Conservation (phyloP, 2,797 vertebrate genomes). For the Smutsia gigantea region DNA sequence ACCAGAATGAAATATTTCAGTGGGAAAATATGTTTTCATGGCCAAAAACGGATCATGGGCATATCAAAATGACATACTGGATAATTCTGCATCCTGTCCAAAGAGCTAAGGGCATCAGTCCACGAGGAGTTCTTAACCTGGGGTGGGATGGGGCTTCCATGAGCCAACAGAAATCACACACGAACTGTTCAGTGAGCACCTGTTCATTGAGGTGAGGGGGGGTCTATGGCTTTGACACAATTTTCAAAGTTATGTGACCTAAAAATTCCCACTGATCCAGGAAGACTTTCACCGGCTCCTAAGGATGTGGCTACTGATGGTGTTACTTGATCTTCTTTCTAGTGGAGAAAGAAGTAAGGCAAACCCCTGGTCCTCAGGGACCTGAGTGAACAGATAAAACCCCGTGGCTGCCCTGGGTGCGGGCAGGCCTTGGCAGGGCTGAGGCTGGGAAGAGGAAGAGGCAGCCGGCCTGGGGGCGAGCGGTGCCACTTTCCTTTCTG, state of each 20-base stretch:
- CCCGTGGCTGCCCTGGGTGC: not conserved
- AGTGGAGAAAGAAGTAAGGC: not conserved
- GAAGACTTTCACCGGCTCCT: not conserved
- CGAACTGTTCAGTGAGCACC: not conserved
- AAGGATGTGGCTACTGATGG: not conserved
- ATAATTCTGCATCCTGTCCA: not conserved
- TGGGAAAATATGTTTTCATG: not conserved
- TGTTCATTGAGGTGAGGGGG: not conserved
- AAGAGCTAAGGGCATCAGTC: not conserved
- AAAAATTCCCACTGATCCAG: not conserved
- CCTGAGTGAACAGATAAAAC: accelerated
- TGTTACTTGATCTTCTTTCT: not conserved
- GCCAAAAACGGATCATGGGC: not conserved
- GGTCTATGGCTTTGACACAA: not conserved
- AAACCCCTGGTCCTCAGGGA: not conserved
- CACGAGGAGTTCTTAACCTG: not conserved
- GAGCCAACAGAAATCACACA: not conserved
- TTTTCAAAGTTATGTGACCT: not conserved
- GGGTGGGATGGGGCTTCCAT: not conserved
- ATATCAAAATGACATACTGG: not conserved
- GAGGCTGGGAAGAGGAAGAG: not conserved
- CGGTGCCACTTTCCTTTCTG: not conserved
- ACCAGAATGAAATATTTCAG: not conserved
- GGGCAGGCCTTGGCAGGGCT: not conserved
- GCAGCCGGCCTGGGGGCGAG: not conserved